Evolutionary conservation across 2,113 vertebrate genomes (phyloP), one percentile per base, ranked within the genome.

Genomic region (Cathartes aura): DNA sequence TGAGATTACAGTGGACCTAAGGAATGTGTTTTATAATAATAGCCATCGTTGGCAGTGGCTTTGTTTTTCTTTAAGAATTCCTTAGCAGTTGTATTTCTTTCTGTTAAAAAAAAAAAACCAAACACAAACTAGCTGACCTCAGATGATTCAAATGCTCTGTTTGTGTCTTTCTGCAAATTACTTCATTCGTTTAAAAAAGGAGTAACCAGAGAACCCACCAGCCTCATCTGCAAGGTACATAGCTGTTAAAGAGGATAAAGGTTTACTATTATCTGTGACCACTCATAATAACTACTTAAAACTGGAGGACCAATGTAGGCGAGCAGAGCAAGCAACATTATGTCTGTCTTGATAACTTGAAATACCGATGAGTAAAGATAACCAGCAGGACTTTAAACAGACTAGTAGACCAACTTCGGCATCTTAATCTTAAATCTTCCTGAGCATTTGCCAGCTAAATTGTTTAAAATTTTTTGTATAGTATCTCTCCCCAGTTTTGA

Each of bases 61-160:
- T 91, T 95, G 67, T 85, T 97, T 96, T 95, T 73, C 40, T 90
- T 84, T 56, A 90, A 63, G 59, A 93, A 85, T 90, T 93, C 76
- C 23, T 89, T 82, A 83, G 73, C 64, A 79, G n/a, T 73, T 91
- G 17, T 82, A 42, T 84, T 92, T 86, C 19, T 86, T 64, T 50
- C 12, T 32, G 32, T 78, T 6, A 5, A 71, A 89, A 84, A 56
- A 48, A 79, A 40, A 70, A 50, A 21, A n/a, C n/a, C 30, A 43
- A 43, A 47, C 22, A 48, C 16, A 14, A 48, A 36, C 23, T 78
- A 80, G 16, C 55, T 93, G 72, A 53, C 59, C 53, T 92, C 22
- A 52, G 29, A 70, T 58, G 24, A 58, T 84, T 91, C 62, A 81
- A 38, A 4, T 88, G n/a, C 29, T 86, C 79, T 89, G 5, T 93